Conservation (phyloP, 2,113 vertebrate genomes). For the Regulus satrapa region DNA sequence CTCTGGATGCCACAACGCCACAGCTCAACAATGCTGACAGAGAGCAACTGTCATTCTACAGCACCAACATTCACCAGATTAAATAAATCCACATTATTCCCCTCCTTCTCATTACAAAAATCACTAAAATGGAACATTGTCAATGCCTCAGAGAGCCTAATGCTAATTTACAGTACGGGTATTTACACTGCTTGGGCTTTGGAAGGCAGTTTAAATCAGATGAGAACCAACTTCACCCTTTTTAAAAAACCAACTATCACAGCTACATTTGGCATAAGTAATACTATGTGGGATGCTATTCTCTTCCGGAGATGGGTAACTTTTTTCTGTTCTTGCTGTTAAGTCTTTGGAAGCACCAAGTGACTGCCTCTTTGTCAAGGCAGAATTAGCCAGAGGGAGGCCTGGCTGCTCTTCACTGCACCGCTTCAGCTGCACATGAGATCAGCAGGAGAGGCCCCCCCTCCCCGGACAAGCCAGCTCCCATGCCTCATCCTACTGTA, state of each 20-base stretch:
- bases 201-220: not conserved
- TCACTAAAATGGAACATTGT: conserved; percentile 44
- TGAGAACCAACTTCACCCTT: not conserved
- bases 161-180: conserved; percentile 13
- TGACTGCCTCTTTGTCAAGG: not conserved
- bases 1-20: conserved; percentile 15
- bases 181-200: not conserved
- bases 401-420: not conserved
- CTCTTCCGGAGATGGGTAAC: not conserved
- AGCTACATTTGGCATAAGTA: not conserved
- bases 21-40: conserved; percentile 59
- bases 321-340: not conserved
- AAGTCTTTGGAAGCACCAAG: not conserved
- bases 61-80: conserved; percentile 59
- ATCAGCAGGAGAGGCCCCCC: not conserved
- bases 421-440: not conserved
- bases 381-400: not conserved
- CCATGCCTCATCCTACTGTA: not conserved
- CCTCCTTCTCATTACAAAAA: conserved; percentile 10
- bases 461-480: not conserved
- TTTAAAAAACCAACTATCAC: not conserved
- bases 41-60: conserved; percentile 53
- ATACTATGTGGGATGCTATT: not conserved
- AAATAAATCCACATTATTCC: conserved; percentile 66
- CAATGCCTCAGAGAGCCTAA: not conserved